Conservation (phyloP, 2,797 vertebrate genomes). For the Centroberyx gerrardi region DNA sequence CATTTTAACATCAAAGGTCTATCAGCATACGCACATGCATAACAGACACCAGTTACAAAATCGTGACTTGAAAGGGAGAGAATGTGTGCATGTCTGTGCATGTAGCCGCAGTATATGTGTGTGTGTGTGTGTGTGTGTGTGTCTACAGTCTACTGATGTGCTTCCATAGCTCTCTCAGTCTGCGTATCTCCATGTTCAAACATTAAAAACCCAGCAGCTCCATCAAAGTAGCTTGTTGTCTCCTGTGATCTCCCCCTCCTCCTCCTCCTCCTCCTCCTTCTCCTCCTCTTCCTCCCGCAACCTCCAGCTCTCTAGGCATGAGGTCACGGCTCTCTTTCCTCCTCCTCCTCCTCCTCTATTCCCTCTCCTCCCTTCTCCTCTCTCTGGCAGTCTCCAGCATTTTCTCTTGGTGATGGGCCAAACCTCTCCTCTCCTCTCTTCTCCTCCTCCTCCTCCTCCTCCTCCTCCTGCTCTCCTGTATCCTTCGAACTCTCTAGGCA, state of each 20-base stretch:
- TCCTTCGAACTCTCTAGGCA: constrained; percentile 63
- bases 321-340: constrained; percentile 38
- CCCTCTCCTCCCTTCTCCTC: constrained; percentile 46
- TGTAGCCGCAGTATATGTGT: constrained; percentile 37
- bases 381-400: constrained; percentile 60
- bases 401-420: constrained; percentile 59
- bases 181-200: constrained; percentile 66
- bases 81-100: constrained; percentile 60
- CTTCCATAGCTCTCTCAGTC: constrained; percentile 53
- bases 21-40: constrained; percentile 61
- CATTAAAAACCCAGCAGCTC: constrained; percentile 62
- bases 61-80: constrained; percentile 66
- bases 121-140: constrained; percentile 26
- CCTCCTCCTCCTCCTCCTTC: constrained; percentile 49
- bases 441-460: constrained; percentile 60
- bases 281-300: constrained; percentile 30
- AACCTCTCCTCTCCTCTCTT: constrained; percentile 48
- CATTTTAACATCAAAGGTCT: constrained; percentile 80
- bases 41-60: constrained; percentile 75
- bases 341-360: constrained; percentile 2
- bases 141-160: constrained; percentile 60
- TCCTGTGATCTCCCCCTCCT: constrained; percentile 74
- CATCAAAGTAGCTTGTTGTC: constrained; percentile 70
- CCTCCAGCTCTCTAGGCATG: constrained; percentile 41
- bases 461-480: constrained; percentile 66